A percentile compares a stretch with the other conserved stretches of the same genome.
Conservation (phyloP, 1,140 invertebrate genomes). For the Bombus confusus region DNA sequence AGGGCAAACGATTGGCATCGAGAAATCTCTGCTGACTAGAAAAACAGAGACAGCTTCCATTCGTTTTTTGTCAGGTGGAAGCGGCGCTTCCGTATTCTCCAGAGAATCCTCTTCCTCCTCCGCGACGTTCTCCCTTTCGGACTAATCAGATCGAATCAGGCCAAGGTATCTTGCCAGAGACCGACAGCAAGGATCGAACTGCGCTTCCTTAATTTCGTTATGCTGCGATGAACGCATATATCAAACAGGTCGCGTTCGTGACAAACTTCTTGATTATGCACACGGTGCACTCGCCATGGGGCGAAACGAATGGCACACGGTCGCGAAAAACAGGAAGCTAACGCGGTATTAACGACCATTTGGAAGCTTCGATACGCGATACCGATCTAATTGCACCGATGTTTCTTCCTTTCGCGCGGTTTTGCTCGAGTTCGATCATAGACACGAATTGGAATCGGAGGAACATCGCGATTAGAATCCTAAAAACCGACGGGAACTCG, state of each 20-base stretch:
- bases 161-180: constrained; percentile 16
- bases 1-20: background rate
- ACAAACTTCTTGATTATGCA: constrained; percentile 50
- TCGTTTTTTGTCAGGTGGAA: no score
- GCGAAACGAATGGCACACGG: background rate
- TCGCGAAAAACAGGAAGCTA: background rate
- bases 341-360: constrained; percentile 18
- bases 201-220: constrained; percentile 42
- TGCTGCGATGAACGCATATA: constrained; percentile 18
- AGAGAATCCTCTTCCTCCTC: constrained; percentile 1
- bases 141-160: constrained; percentile 56
- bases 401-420: no score
- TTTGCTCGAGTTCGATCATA: no score
- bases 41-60: background rate
- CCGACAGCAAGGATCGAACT: constrained; percentile 25
- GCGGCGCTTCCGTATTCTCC: constrained; percentile 35
- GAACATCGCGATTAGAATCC: no score
- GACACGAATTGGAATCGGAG: no score
- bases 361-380: no score
- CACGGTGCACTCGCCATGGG: background rate
- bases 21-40: background rate
- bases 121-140: constrained; percentile 7
- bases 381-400: no score
- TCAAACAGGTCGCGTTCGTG: constrained; percentile 19
- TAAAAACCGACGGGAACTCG: no score